phyloP scores from a whole-genome alignment of 2,888 invertebrate genomes.

The Lithophane socia region DNA sequence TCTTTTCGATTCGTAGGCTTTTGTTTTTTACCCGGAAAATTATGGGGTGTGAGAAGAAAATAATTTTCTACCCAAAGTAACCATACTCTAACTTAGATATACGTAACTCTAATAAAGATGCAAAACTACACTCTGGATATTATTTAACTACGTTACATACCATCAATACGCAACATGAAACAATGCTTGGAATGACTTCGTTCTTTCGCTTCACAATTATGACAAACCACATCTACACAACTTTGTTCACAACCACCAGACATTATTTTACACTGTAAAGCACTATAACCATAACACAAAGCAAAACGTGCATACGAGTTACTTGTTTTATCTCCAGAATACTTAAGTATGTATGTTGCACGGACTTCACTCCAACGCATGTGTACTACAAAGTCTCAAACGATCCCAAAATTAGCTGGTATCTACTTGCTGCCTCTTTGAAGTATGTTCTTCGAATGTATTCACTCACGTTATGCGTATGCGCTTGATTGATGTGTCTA shows the following conservation, averaged over 20 bases:
- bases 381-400: conserved; percentile 52
- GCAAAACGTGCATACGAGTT: conserved; percentile 1
- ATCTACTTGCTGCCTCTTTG: conserved; percentile 59
- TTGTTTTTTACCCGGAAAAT: background rate
- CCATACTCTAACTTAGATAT: background rate
- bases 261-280: background rate
- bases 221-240: background rate
- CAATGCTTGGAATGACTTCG: background rate
- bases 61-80: background rate
- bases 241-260: background rate
- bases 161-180: background rate
- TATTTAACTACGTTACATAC: background rate
- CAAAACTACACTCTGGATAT: background rate
- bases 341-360: conserved; percentile 20
- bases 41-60: background rate
- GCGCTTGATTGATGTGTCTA: conserved; percentile 63
- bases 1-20: background rate
- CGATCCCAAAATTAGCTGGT: conserved; percentile 62
- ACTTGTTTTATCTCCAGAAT: conserved; percentile 30
- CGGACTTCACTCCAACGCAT: conserved; percentile 37
- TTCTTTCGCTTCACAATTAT: background rate
- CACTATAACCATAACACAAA: conserved; percentile 1
- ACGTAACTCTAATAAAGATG: background rate
- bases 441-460: conserved; percentile 62
- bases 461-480: conserved; percentile 57